These are phyloP conservation scores for Limosa lapponica DNA, from an alignment of 2,797 vertebrate genomes.

Conservation along the genomic window DNA sequence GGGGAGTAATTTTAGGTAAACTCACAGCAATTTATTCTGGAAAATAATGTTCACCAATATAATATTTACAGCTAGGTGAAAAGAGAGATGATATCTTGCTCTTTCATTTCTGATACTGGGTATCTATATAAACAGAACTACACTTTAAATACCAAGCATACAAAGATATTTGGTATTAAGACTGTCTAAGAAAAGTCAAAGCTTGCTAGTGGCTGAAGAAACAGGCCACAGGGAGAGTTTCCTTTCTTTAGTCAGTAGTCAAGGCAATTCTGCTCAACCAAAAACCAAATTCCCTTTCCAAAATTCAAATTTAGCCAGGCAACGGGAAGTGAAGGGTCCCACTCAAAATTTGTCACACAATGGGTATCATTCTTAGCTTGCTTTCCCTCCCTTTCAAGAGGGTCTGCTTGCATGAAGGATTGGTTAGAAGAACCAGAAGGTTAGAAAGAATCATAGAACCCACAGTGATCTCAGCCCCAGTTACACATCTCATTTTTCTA, in stretches of 20 bases:
- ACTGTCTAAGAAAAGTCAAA: not conserved
- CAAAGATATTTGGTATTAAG: not conserved
- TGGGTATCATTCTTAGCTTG: not conserved
- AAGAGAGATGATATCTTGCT: not conserved
- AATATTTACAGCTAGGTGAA: not conserved
- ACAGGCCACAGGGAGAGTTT: not conserved
- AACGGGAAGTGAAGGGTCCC: not conserved
- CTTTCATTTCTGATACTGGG: not conserved
- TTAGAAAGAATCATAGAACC: not conserved
- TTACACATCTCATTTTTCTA: not conserved
- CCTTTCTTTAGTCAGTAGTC: not conserved
- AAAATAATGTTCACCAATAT: slow-evolving; percentile 6
- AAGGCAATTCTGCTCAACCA: not conserved
- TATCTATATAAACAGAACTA: not conserved
- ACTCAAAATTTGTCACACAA: not conserved
- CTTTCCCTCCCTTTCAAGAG: not conserved
- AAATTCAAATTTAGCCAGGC: not conserved
- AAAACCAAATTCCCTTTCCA: slow-evolving; percentile 29
- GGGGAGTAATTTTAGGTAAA: slow-evolving; percentile 55
- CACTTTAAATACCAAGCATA: not conserved
- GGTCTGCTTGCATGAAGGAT: not conserved
- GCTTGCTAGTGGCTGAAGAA: not conserved
- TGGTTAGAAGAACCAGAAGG: not conserved
- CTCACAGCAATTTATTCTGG: not conserved
- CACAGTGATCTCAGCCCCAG: rapidly evolving